Evolutionary conservation across 2,797 vertebrate genomes (phyloP).

Genomic region (Tenualosa ilisha): DNA sequence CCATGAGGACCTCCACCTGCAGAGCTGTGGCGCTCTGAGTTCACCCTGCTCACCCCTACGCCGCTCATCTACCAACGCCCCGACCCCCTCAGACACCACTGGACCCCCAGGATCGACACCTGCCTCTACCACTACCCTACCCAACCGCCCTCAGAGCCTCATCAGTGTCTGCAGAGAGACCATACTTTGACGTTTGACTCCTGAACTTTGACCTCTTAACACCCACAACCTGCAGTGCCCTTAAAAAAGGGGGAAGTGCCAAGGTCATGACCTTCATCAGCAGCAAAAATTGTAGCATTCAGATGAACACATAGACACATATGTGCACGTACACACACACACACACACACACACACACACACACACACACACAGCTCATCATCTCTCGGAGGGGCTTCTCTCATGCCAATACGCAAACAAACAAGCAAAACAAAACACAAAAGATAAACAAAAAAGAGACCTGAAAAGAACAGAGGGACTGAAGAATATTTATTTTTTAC

Average conservation of each 20-base stretch:
- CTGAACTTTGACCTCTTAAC: not conserved
- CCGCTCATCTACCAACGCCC: constrained; percentile 57
- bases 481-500: constrained; percentile 15
- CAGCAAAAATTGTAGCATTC: constrained; percentile 75
- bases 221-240: constrained; percentile 57
- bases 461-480: constrained; percentile 23
- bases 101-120: constrained; percentile 45
- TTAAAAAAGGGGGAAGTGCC: constrained; percentile 56
- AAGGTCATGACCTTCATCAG: constrained; percentile 63
- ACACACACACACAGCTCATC: constrained; percentile 56
- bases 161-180: constrained; percentile 83
- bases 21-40: constrained; percentile 84
- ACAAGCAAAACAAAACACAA: constrained; percentile 57
- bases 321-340: not conserved
- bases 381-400: constrained; percentile 63
- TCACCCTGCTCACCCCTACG: constrained; percentile 67
- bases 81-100: constrained; percentile 55
- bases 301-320: not conserved
- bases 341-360: not conserved
- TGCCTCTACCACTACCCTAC: constrained; percentile 34
- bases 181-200: constrained; percentile 79
- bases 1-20: constrained; percentile 82
- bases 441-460: constrained; percentile 5
- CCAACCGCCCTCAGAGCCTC: constrained; percentile 75
- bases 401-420: constrained; percentile 52